phyloP scores from a whole-genome alignment of 2,888 invertebrate species.

The Catocala sponsa region DNA sequence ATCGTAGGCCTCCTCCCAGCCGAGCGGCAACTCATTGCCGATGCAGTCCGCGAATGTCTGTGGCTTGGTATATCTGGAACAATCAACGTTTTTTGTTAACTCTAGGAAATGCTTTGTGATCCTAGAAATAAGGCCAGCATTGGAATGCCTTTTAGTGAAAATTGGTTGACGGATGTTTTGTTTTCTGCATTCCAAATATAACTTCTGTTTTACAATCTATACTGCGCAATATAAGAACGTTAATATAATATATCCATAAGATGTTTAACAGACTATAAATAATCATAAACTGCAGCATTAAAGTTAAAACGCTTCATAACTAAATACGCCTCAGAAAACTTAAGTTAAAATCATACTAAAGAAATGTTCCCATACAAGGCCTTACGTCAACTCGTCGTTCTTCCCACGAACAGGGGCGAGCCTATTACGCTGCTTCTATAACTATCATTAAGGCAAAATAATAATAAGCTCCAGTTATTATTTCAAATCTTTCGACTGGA shows the following conservation, averaged over 20 bases:
- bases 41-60: constrained; percentile 99
- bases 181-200: neutral
- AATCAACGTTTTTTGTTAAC: constrained; percentile 60
- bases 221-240: no score
- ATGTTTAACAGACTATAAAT: no score
- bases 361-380: constrained; percentile 53
- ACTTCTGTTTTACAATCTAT: no score
- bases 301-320: constrained; percentile 1
- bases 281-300: no score
- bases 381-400: constrained; percentile 47
- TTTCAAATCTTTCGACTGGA: constrained; percentile 72
- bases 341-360: constrained; percentile 26
- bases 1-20: constrained; percentile 99
- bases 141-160: constrained; percentile 18
- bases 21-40: constrained; percentile 98
- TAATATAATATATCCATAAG: no score
- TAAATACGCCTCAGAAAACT: constrained; percentile 18
- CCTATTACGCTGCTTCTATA: constrained; percentile 75
- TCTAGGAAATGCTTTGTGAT: constrained; percentile 35
- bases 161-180: constrained; percentile 11
- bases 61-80: constrained; percentile 97
- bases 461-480: constrained; percentile 76
- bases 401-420: constrained; percentile 77
- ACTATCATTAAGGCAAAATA: constrained; percentile 81
- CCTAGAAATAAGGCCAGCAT: constrained; percentile 28